phyloP scores from a whole-genome alignment of 2,888 invertebrate genomes.

The Tetragnatha montana region DNA sequence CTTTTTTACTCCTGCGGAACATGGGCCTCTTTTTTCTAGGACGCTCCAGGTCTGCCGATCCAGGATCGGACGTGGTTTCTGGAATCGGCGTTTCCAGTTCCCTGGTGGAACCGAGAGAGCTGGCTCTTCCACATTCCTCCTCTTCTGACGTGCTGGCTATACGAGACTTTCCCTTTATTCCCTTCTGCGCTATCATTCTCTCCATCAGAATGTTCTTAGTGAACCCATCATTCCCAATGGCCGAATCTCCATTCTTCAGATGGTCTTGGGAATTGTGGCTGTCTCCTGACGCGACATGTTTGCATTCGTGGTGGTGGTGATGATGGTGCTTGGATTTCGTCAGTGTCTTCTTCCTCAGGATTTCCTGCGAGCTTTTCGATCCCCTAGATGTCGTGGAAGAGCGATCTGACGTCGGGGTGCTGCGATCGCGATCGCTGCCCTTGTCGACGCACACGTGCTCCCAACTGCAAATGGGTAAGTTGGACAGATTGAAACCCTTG shows the following conservation, averaged over 20 bases:
- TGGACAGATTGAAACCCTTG: constrained; percentile 66
- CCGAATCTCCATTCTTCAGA: constrained; percentile 25
- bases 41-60: constrained; percentile 61
- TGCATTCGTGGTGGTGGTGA: constrained; percentile 68
- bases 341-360: constrained; percentile 60
- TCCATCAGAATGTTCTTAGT: constrained; percentile 43
- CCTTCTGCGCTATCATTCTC: constrained; percentile 20
- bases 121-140: constrained; percentile 62
- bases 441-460: constrained; percentile 67
- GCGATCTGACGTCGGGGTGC: constrained; percentile 66
- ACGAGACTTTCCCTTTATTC: constrained; percentile 21
- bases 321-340: constrained; percentile 58
- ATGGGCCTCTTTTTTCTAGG: constrained; percentile 60
- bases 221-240: constrained; percentile 22
- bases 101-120: constrained; percentile 65
- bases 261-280: constrained; percentile 11
- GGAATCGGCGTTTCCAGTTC: constrained; percentile 51
- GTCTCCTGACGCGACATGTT: constrained; percentile 50
- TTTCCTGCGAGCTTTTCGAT: constrained; percentile 63
- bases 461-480: constrained; percentile 58
- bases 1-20: constrained; percentile 62
- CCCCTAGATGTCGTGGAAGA: constrained; percentile 67
- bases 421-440: constrained; percentile 54
- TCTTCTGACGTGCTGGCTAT: constrained; percentile 64
- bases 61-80: constrained; percentile 66